These are phyloP conservation scores for Thaumetopoea pityocampa DNA, from an alignment of 1,140 invertebrate genomes.

Conservation along the genomic window DNA sequence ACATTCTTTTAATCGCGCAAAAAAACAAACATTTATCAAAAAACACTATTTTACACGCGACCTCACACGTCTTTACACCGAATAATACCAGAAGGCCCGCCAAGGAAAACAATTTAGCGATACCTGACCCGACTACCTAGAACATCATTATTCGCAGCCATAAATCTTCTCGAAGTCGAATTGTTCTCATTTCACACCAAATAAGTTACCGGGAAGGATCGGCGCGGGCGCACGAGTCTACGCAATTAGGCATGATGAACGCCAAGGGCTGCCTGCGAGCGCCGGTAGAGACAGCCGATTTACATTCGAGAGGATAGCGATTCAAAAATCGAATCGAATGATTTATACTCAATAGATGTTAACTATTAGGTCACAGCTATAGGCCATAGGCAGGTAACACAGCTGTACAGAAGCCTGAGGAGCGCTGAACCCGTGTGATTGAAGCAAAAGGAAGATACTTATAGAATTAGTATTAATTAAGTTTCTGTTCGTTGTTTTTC, in stretches of 20 bases:
- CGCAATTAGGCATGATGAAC: constrained; percentile 48
- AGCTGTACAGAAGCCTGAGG: no score
- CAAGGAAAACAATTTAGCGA: constrained; percentile 41
- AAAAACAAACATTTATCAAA: not conserved
- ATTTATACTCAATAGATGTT: no score
- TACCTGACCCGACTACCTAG: constrained; percentile 38
- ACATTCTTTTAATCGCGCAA: no score
- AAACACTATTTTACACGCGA: not conserved
- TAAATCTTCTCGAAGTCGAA: constrained; percentile 57
- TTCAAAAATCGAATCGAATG: no score
- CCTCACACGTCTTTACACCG: not conserved
- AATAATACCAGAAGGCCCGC: constrained; percentile 2
- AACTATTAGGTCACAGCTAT: no score
- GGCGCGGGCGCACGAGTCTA: constrained; percentile 29
- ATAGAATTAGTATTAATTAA: no score
- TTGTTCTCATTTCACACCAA: constrained; percentile 67
- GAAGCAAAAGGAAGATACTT: no score
- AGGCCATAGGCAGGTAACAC: no score
- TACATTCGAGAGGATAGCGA: constrained; percentile 6
- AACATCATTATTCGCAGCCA: constrained; percentile 48
- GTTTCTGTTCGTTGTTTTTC: no score
- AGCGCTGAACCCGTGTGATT: no score
- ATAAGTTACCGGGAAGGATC: constrained; percentile 51
- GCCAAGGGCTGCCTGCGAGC: constrained; percentile 13
- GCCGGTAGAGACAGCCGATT: constrained; percentile 10